A percentile compares a stretch with the other conserved stretches of the same genome.
phyloP scores from a whole-genome alignment of 2,888 invertebrate genomes.

The Tinea pellionella region DNA sequence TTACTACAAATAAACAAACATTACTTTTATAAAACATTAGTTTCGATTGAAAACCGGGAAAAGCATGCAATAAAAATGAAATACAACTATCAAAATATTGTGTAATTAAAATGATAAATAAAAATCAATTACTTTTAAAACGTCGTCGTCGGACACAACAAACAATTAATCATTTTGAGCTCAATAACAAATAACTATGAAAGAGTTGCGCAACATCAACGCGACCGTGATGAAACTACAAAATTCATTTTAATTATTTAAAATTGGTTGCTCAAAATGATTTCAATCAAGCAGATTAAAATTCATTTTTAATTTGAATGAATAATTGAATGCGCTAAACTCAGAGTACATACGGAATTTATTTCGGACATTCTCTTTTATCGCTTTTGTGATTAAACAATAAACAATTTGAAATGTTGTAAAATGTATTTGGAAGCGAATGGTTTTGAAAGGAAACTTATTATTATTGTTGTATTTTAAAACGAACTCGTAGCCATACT shows the following conservation, averaged over 20 bases:
- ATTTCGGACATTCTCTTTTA: neutral
- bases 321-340: neutral
- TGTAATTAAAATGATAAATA: too few species aligned
- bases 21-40: too few species aligned
- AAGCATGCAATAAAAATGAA: too few species aligned
- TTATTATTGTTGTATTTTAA: too few species aligned
- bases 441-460: too few species aligned
- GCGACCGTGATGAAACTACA: neutral
- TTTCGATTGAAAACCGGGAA: too few species aligned
- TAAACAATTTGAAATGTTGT: neutral
- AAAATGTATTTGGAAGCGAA: too few species aligned
- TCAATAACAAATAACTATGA: neutral
- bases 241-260: neutral
- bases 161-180: slow-evolving; percentile 5
- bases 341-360: neutral
- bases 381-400: neutral
- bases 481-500: too few species aligned
- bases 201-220: neutral
- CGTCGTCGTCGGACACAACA: neutral
- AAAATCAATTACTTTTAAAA: too few species aligned
- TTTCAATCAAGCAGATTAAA: neutral
- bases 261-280: neutral
- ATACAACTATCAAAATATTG: too few species aligned
- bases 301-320: neutral
- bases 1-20: too few species aligned